A percentile compares a stretch with the other conserved stretches of the same genome.
phyloP scores from a whole-genome alignment of 2,797 vertebrate species.

The Diceros bicornis region DNA sequence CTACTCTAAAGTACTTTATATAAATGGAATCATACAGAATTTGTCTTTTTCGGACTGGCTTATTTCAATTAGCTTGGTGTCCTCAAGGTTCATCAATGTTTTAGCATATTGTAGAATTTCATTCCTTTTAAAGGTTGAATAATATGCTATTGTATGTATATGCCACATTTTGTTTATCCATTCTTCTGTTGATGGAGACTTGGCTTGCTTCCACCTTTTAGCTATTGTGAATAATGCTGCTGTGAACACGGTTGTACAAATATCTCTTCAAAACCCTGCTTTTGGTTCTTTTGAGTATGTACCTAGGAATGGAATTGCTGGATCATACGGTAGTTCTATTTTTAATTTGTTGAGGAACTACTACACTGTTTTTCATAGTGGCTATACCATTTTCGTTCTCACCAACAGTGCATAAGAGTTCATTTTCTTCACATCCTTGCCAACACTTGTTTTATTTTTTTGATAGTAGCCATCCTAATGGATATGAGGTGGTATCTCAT shows the following conservation, averaged over 20 bases:
- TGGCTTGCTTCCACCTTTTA: background rate
- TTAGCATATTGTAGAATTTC: background rate
- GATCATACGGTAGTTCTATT: background rate
- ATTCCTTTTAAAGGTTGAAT: background rate
- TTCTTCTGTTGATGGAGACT: background rate
- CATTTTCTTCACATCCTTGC: background rate
- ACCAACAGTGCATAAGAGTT: background rate
- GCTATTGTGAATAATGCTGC: background rate
- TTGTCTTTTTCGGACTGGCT: background rate
- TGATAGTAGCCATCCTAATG: background rate
- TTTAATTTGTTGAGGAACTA: conserved; percentile 18
- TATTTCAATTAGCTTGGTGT: background rate
- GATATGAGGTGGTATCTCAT: background rate
- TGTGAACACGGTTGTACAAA: background rate
- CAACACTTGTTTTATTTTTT: background rate
- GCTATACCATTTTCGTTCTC: background rate
- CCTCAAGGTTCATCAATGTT: background rate
- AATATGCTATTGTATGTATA: background rate
- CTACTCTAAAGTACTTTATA: background rate
- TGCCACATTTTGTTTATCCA: background rate
- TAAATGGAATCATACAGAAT: background rate
- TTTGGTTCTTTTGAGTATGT: background rate
- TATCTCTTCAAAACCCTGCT: background rate
- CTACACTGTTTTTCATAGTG: background rate
- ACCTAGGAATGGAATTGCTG: background rate